A percentile compares a stretch with the other conserved stretches of the same genome.
Evolutionary conservation across 2,113 vertebrate genomes (phyloP).

Genomic region (Hucho hucho): DNA sequence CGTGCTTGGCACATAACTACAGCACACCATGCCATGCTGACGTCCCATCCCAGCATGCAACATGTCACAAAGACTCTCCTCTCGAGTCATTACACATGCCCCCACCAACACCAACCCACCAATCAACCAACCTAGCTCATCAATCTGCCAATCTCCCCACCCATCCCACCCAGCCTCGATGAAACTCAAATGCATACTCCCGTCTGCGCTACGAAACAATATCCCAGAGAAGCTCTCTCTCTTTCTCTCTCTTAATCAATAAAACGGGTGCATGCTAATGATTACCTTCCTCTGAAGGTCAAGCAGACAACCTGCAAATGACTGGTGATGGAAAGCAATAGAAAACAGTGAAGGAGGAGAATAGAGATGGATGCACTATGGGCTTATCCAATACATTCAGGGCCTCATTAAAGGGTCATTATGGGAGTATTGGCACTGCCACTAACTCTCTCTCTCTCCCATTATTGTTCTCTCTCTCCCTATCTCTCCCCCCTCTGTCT

Average conservation of each 20-base stretch:
- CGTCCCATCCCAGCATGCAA: neutral
- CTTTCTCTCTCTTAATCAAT: too few species aligned
- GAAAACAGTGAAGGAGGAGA: neutral
- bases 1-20: neutral
- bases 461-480: neutral
- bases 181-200: neutral
- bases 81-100: neutral
- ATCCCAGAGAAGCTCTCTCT: too few species aligned
- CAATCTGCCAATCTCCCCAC: neutral
- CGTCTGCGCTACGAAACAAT: too few species aligned
- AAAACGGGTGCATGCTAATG: too few species aligned
- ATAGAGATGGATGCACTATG: neutral
- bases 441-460: neutral
- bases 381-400: slow-evolving; percentile 6
- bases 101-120: neutral
- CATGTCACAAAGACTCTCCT: neutral
- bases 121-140: neutral
- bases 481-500: too few species aligned
- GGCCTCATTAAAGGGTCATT: slow-evolving; percentile 4
- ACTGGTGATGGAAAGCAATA: too few species aligned
- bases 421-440: neutral
- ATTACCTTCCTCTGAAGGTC: too few species aligned
- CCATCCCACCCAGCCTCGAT: neutral
- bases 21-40: neutral
- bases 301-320: too few species aligned